Evolutionary conservation across 1,140 invertebrate species (phyloP).

Genomic region (Magallana ariakensis): DNA sequence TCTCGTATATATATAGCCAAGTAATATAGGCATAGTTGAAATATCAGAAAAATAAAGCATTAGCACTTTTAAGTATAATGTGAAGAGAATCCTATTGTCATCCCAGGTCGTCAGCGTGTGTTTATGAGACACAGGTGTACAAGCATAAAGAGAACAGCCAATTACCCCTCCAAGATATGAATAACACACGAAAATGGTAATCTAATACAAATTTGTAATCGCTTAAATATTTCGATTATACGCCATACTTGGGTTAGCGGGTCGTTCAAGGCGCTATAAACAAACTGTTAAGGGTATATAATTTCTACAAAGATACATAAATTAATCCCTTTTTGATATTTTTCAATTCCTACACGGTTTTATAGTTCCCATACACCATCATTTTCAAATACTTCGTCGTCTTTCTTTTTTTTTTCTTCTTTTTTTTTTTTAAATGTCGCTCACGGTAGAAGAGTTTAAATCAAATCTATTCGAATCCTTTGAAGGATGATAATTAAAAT

Average conservation of each 20-base stretch:
- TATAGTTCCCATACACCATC: constrained; percentile 2
- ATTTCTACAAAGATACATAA: constrained; percentile 32
- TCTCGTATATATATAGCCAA: background rate
- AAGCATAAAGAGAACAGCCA: background rate
- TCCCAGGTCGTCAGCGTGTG: background rate
- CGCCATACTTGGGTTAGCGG: constrained; percentile 12
- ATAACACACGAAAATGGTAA: constrained; percentile 38
- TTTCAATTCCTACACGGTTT: constrained; percentile 14
- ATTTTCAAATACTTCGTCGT: background rate
- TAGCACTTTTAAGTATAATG: constrained; percentile 7
- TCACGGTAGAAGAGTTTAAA: constrained; percentile 16
- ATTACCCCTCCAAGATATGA: constrained; percentile 23
- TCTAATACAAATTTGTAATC: constrained; percentile 38
- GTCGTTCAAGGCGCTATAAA: constrained; percentile 10
- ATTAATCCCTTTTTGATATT: constrained; percentile 36
- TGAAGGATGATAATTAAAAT: constrained; percentile 33
- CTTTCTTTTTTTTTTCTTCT: too few species aligned
- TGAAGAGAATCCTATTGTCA: background rate
- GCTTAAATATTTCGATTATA: constrained; percentile 36
- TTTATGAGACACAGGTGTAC: constrained; percentile 19
- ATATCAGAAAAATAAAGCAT: constrained; percentile 30
- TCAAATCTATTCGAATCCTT: constrained; percentile 13
- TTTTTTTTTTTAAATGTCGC: constrained; percentile 17
- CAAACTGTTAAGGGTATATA: constrained; percentile 23
- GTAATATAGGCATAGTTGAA: background rate